phyloP scores from a whole-genome alignment of 2,113 vertebrate species.

The Ammodytes marinus region DNA sequence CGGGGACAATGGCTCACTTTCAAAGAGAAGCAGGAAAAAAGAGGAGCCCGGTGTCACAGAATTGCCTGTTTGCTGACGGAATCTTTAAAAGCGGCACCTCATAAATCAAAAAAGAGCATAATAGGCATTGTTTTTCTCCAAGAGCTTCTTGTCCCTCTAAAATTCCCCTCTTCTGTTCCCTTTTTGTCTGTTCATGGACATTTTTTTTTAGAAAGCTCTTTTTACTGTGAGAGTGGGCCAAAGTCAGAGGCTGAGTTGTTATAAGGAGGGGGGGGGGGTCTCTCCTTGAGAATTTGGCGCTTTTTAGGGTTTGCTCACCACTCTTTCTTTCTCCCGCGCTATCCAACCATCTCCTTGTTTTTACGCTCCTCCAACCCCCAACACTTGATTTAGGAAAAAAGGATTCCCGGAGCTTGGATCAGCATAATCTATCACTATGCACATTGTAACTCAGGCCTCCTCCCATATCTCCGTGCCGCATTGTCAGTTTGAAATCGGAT shows the following conservation, averaged over 20 bases:
- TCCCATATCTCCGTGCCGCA: conserved; percentile 63
- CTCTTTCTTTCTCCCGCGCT: conserved; percentile 52
- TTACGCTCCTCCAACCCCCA: conserved; percentile 64
- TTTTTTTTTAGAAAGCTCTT: conserved; percentile 21
- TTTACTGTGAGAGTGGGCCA: conserved; percentile 42
- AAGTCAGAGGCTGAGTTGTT: conserved; percentile 74
- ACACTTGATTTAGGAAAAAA: conserved; percentile 54
- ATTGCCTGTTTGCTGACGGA: conserved; percentile 84
- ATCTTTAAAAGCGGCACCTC: conserved; percentile 84
- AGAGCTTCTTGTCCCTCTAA: conserved; percentile 78
- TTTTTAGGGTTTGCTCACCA: conserved; percentile 64
- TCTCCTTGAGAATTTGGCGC: conserved; percentile 63
- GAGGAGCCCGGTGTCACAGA: conserved; percentile 78
- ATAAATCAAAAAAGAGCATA: conserved; percentile 88
- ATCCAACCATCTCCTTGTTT: conserved; percentile 66
- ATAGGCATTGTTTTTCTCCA: conserved; percentile 84
- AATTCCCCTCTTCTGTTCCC: conserved; percentile 57
- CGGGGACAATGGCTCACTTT: conserved; percentile 82
- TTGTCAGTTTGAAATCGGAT: conserved; percentile 81
- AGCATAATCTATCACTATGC: conserved; percentile 83
- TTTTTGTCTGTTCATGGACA: conserved; percentile 31
- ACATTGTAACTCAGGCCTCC: conserved; percentile 76
- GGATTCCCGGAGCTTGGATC: conserved; percentile 74
- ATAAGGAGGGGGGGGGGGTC: conserved; percentile 21
- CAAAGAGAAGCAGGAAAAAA: conserved; percentile 78